Base-by-base conservation (phyloP, 92 coral and sea anemone species). In the Heliopora coerulea region DNA sequence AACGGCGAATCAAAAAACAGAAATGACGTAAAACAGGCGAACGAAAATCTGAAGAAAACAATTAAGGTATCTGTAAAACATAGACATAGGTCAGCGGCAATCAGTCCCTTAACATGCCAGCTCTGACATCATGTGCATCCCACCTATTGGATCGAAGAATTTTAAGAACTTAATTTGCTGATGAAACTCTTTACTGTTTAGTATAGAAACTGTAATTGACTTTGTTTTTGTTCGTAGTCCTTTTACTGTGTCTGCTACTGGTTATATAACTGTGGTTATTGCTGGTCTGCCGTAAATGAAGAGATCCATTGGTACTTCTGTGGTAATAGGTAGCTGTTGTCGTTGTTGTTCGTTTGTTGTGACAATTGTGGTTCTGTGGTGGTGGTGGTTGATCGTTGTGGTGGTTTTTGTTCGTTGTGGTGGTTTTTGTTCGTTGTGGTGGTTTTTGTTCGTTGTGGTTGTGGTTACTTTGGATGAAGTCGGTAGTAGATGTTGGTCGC, bases 61-160 rank as follows among this genome's bases (percentile, higher is more conserved):
- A 73, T 78, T 35, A 75, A 75, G 82, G 75, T 48, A 44, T 11
- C 48, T 34, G 73, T 3, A 23, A 20, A 10, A 20, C 26, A n/a
- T 57, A 11, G 26, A 21, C 26, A 12, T 9, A n/a, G n/a, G 63
- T 11, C 26, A 10, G n/a, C 7, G 8, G 32, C 64, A 15, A 12
- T 21, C 15, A 12, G 25, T 11, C 12, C 25, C 11, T 11, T 11
- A 12, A 58, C 15, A 58, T 15, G 25, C 64, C 25, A 15, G 25
- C 25, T n/a, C n/a, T n/a, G n/a, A n/a, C n/a, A n/a, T n/a, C n/a
- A n/a, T n/a, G n/a, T n/a, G n/a, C n/a, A n/a, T n/a, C n/a, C n/a
- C n/a, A n/a, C n/a, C n/a, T n/a, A n/a, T n/a, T n/a, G n/a, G n/a
- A n/a, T n/a, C n/a, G n/a, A n/a, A n/a, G n/a, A n/a, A n/a, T n/a